These are phyloP conservation scores for Connochaetes taurinus DNA, from an alignment of 2,113 vertebrate genomes.

Conservation along the genomic window DNA sequence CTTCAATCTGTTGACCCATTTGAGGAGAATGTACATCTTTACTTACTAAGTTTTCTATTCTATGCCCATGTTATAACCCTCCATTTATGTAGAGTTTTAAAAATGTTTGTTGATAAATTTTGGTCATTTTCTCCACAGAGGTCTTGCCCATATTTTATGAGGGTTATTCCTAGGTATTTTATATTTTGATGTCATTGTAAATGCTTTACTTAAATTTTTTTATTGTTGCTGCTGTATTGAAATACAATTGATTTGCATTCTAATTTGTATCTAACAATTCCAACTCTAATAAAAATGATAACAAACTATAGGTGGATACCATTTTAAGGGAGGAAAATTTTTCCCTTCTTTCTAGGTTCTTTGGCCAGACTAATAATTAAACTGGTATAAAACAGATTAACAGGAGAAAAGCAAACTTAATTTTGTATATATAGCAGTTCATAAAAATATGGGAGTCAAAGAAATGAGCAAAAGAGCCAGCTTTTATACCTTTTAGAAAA, in stretches of 20 bases:
- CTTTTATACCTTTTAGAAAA: neutral
- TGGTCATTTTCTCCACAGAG: neutral
- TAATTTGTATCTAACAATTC: neutral
- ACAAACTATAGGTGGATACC: neutral
- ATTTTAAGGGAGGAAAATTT: neutral
- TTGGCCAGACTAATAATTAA: neutral
- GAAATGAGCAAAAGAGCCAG: neutral
- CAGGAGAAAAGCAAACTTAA: neutral
- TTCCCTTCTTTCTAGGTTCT: neutral
- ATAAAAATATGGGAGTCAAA: neutral
- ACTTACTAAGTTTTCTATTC: neutral
- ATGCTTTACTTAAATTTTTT: neutral
- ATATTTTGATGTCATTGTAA: neutral
- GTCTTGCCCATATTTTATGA: neutral
- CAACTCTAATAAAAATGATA: neutral
- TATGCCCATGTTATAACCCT: neutral
- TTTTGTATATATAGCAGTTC: neutral
- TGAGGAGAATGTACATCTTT: neutral
- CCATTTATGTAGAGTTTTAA: neutral
- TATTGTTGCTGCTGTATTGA: neutral
- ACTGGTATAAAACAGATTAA: neutral
- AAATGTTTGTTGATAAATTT: neutral
- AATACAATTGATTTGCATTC: neutral
- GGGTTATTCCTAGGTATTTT: neutral
- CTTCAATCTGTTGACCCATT: neutral